phyloP scores from a whole-genome alignment of 2,888 invertebrate species.

The Leptinotarsa haldemani region DNA sequence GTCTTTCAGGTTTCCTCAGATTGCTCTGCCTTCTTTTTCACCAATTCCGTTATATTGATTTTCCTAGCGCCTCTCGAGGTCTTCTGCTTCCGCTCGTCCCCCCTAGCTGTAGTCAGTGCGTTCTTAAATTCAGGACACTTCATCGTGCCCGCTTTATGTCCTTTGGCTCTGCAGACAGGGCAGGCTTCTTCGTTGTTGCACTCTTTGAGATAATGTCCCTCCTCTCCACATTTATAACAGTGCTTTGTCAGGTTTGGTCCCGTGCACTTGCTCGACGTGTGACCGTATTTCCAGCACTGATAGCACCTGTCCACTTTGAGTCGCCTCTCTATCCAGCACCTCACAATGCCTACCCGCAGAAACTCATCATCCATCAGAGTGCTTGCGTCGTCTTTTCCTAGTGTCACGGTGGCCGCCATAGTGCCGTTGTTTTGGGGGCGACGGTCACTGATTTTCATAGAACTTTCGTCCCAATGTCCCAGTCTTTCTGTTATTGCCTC shows the following conservation, averaged over 20 bases:
- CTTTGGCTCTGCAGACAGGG: slow-evolving; percentile 17
- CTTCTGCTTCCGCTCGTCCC: background rate
- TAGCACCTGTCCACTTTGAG: slow-evolving; percentile 24
- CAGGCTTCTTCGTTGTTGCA: slow-evolving; percentile 26
- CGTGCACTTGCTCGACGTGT: slow-evolving; percentile 32
- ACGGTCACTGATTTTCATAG: background rate
- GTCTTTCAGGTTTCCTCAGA: background rate
- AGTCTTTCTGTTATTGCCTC: background rate
- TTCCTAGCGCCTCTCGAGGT: background rate
- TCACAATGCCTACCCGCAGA: slow-evolving; percentile 28
- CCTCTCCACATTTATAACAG: slow-evolving; percentile 35
- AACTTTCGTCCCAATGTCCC: background rate
- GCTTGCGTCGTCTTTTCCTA: background rate
- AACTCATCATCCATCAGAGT: slow-evolving; percentile 16
- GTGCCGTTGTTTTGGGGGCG: slow-evolving; percentile 3
- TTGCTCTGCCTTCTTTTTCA: background rate
- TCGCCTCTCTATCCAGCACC: slow-evolving; percentile 26
- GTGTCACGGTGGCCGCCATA: slow-evolving; percentile 21
- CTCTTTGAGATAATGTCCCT: slow-evolving; percentile 23
- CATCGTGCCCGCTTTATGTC: slow-evolving; percentile 27
- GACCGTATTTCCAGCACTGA: slow-evolving; percentile 31
- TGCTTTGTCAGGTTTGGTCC: slow-evolving; percentile 19
- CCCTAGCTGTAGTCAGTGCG: background rate
- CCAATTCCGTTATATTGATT: background rate
- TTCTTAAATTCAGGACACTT: slow-evolving; percentile 29